Percentiles rank a stretch among this genome's conserved stretches.
phyloP scores from a whole-genome alignment of 2,797 vertebrate species.

The Chromobotia macracanthus region DNA sequence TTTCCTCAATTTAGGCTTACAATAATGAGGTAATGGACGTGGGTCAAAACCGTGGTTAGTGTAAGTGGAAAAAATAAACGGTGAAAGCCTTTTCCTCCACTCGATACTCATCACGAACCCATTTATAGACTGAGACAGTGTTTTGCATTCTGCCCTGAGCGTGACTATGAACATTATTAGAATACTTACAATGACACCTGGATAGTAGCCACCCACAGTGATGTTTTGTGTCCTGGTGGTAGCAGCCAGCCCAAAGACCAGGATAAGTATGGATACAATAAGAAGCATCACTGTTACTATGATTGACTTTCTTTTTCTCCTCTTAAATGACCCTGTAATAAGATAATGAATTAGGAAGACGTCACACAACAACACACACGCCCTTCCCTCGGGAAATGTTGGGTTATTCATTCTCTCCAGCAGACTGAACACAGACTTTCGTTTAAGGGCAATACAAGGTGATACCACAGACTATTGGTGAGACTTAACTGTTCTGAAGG shows the following conservation, averaged over 20 bases:
- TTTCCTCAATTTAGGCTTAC: slow-evolving; percentile 2
- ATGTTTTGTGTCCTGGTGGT: slow-evolving; percentile 98
- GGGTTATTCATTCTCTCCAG: not conserved
- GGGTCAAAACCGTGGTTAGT: not conserved
- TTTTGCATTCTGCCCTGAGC: not conserved
- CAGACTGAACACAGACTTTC: not conserved
- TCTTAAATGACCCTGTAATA: slow-evolving; percentile 89
- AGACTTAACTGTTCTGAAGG: not conserved
- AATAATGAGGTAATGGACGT: slow-evolving; percentile 34
- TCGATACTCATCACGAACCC: slow-evolving; percentile 4
- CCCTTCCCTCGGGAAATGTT: not conserved
- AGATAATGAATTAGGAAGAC: slow-evolving; percentile 14
- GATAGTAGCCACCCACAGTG: slow-evolving; percentile 97
- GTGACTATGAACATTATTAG: not conserved
- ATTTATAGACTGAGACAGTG: slow-evolving; percentile 4
- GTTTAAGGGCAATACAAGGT: not conserved
- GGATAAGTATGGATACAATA: slow-evolving; percentile 93
- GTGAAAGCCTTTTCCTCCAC: not conserved
- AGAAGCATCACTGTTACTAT: slow-evolving; percentile 92
- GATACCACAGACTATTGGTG: not conserved
- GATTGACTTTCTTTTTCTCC: slow-evolving; percentile 95
- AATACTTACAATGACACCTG: slow-evolving; percentile 95
- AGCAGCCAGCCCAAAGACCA: slow-evolving; percentile 92
- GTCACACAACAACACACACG: slow-evolving; percentile 26
- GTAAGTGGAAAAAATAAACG: slow-evolving; percentile 4